phyloP scores from a whole-genome alignment of 2,888 invertebrate species.

The Ennomos fuscantarius region DNA sequence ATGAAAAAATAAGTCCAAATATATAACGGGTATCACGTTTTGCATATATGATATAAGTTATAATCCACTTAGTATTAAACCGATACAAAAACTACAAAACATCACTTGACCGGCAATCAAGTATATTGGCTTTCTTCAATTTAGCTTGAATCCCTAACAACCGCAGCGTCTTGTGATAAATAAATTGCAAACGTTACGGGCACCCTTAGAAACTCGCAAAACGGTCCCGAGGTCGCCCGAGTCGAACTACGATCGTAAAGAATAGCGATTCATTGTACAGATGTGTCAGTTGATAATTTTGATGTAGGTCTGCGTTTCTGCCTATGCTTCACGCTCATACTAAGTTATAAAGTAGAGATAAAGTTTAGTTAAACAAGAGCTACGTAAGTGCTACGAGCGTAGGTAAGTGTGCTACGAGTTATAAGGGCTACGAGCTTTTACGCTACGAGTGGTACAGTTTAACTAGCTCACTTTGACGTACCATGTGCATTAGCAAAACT shows the following conservation, averaged over 20 bases:
- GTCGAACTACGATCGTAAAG: slow-evolving; percentile 25
- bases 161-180: slow-evolving; percentile 41
- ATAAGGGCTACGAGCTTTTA: slow-evolving; percentile 20
- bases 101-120: slow-evolving; percentile 43
- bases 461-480: slow-evolving; percentile 4
- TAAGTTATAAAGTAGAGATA: slow-evolving; percentile 23
- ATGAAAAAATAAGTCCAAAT: no score
- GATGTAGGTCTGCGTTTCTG: slow-evolving; percentile 13
- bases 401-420: slow-evolving; percentile 19
- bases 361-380: slow-evolving; percentile 22
- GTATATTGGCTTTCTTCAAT: slow-evolving; percentile 48
- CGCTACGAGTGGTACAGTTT: slow-evolving; percentile 14
- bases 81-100: slow-evolving; percentile 29
- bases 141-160: slow-evolving; percentile 42
- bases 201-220: slow-evolving; percentile 35
- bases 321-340: slow-evolving; percentile 12
- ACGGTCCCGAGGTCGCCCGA: slow-evolving; percentile 35
- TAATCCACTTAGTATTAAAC: slow-evolving; percentile 8
- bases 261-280: slow-evolving; percentile 27
- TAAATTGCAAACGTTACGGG: slow-evolving; percentile 38
- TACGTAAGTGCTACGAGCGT: slow-evolving; percentile 21
- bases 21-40: no score
- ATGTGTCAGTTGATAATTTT: slow-evolving; percentile 27
- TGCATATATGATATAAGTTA: background rate
- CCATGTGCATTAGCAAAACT: background rate